phyloP scores from a whole-genome alignment of 1,140 invertebrate genomes.

The Aphidius ervi region DNA sequence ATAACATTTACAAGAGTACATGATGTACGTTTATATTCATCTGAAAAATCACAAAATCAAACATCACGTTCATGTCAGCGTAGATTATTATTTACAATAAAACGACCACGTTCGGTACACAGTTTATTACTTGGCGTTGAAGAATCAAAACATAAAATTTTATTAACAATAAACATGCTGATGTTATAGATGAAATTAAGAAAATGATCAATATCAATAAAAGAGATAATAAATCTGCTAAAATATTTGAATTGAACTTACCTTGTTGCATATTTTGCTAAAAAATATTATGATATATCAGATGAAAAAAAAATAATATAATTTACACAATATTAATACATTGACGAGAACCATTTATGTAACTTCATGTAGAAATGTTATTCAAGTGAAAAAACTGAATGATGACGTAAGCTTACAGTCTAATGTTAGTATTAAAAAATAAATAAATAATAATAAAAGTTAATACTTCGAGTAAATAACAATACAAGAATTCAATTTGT shows the following conservation, averaged over 20 bases:
- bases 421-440: too few species aligned
- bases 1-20: conserved; percentile 55
- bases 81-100: conserved; percentile 61
- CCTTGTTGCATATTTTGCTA: conserved; percentile 44
- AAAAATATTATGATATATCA: conserved; percentile 46
- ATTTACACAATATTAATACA: conserved; percentile 38
- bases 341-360: too few species aligned
- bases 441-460: too few species aligned
- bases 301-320: conserved; percentile 40
- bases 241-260: conserved; percentile 44
- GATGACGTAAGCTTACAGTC: too few species aligned
- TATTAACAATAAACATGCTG: conserved; percentile 45
- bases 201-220: conserved; percentile 29
- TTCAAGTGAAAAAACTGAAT: too few species aligned
- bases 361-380: too few species aligned
- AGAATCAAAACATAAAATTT: conserved; percentile 60
- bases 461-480: too few species aligned
- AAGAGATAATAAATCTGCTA: conserved; percentile 37
- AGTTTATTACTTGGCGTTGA: conserved; percentile 60
- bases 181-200: conserved; percentile 36
- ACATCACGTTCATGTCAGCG: conserved; percentile 67
- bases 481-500: conserved; percentile 51
- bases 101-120: conserved; percentile 55
- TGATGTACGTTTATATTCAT: conserved; percentile 59
- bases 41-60: conserved; percentile 61